phyloP scores from a whole-genome alignment of 2,888 invertebrate genomes.

The Diarsia rubi region DNA sequence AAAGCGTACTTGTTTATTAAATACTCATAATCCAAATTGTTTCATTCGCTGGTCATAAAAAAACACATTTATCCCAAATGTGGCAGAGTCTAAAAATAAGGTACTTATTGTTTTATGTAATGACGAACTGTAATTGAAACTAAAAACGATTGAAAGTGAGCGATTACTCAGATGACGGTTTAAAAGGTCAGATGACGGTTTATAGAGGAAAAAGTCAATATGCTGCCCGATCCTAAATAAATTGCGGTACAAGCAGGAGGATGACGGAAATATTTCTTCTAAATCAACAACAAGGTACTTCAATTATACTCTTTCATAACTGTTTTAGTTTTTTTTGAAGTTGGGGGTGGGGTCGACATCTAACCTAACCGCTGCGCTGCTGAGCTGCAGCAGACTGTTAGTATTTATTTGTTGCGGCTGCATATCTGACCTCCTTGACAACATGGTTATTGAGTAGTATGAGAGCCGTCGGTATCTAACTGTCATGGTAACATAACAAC shows the following conservation, averaged over 20 bases:
- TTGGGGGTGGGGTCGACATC: too few species aligned
- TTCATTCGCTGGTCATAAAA: not conserved
- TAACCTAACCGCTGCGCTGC: too few species aligned
- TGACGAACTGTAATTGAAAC: not conserved
- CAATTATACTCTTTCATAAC: too few species aligned
- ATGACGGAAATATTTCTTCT: not conserved
- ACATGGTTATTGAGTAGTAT: not conserved
- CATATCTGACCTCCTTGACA: not conserved
- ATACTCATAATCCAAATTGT: not conserved
- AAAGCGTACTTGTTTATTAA: constrained; percentile 5
- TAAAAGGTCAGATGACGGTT: not conserved
- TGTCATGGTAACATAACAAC: too few species aligned
- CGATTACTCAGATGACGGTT: not conserved
- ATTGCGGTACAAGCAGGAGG: not conserved
- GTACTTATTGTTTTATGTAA: too few species aligned
- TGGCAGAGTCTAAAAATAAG: not conserved
- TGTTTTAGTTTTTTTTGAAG: too few species aligned
- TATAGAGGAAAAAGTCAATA: not conserved
- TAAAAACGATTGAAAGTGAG: not conserved
- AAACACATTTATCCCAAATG: not conserved
- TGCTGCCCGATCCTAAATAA: not conserved
- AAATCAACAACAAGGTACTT: not conserved
- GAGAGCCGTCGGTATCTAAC: too few species aligned
- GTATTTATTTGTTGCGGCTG: not conserved
- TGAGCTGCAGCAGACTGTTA: not conserved